Conservation (phyloP, 2,888 invertebrate genomes). For the Lasioglossum figueresi region DNA sequence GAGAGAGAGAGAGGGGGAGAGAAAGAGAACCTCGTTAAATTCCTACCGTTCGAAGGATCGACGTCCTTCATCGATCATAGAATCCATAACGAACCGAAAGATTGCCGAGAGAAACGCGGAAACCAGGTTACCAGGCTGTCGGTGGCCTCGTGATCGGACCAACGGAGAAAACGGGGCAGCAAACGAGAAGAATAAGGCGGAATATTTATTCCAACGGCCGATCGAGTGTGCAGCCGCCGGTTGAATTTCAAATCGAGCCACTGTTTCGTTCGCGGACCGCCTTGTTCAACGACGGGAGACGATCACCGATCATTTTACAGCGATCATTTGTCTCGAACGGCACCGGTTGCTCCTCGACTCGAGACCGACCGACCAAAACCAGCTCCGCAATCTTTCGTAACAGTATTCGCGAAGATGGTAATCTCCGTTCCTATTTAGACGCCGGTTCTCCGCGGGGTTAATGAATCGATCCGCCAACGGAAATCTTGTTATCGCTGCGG, state of each 20-base stretch:
- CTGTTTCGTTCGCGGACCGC: conserved; percentile 36
- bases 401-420: background rate
- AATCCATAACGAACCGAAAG: conserved; percentile 34
- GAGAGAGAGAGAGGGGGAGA: too few species aligned
- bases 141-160: conserved; percentile 41
- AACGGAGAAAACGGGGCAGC: conserved; percentile 33
- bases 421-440: background rate
- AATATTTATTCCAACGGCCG: conserved; percentile 67
- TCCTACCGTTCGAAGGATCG: conserved; percentile 8
- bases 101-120: conserved; percentile 43
- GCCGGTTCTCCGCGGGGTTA: background rate
- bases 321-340: background rate
- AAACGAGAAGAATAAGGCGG: conserved; percentile 46
- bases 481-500: background rate
- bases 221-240: conserved; percentile 63
- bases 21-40: conserved; percentile 9
- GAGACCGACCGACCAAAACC: background rate
- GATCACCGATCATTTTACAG: conserved; percentile 3
- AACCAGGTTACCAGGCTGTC: conserved; percentile 69
- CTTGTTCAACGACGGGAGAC: conserved; percentile 16
- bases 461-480: background rate
- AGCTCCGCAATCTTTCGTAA: background rate
- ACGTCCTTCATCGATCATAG: conserved; percentile 19
- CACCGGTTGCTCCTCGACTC: background rate
- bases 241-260: conserved; percentile 67